Percentiles rank a stretch among this genome's conserved stretches.
phyloP scores from a whole-genome alignment of 1,140 invertebrate genomes.

The Drosophila kikkawai region DNA sequence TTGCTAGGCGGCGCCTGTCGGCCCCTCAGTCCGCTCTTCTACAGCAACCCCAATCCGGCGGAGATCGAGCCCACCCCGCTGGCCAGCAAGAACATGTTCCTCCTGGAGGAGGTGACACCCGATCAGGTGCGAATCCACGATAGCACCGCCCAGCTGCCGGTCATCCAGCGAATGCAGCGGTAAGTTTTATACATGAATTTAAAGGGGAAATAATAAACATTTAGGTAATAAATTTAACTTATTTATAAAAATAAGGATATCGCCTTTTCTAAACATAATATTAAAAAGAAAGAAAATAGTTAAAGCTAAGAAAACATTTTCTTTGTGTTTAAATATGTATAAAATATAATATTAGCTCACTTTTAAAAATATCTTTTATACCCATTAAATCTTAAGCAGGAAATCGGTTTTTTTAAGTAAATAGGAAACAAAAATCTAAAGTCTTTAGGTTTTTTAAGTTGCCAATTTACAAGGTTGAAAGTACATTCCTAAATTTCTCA shows the following conservation, averaged over 20 bases:
- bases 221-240: too few relatives aligned
- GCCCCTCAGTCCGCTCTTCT: slow-evolving; percentile 88
- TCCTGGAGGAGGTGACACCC: slow-evolving; percentile 85
- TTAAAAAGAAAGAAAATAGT: too few relatives aligned
- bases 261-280: too few relatives aligned
- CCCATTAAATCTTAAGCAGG: neutral
- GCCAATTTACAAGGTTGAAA: neutral
- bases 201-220: too few relatives aligned
- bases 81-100: slow-evolving; percentile 72
- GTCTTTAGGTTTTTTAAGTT: neutral
- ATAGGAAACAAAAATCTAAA: neutral
- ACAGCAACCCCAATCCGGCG: slow-evolving; percentile 32
- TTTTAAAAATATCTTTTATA: neutral
- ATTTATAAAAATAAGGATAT: too few relatives aligned
- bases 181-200: slow-evolving; percentile 31
- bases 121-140: slow-evolving; percentile 92
- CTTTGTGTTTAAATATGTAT: neutral
- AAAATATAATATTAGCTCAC: neutral
- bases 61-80: slow-evolving; percentile 38
- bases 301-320: neutral
- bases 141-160: slow-evolving; percentile 89
- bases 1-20: slow-evolving; percentile 89
- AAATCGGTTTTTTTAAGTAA: slow-evolving; percentile 15
- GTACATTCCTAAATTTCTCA: slow-evolving; percentile 4
- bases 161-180: slow-evolving; percentile 87